Evolutionary conservation across 2,888 invertebrate genomes (phyloP).

Genomic region (Orthonevra nobilis): DNA sequence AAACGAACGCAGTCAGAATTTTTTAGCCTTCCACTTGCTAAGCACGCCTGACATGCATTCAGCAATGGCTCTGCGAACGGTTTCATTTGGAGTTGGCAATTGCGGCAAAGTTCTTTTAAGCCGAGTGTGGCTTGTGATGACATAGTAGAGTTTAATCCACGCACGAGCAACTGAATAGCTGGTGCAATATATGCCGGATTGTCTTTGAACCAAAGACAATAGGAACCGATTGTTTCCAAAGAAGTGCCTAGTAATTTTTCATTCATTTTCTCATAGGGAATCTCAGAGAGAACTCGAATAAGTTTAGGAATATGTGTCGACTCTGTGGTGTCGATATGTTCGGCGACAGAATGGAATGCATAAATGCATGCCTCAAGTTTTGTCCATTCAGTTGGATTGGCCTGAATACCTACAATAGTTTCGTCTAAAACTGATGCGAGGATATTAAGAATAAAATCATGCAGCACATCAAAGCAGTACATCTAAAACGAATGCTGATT

Average conservation of each 20-base stretch:
- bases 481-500: constrained; percentile 81
- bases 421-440: constrained; percentile 85
- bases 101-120: constrained; percentile 91
- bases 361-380: constrained; percentile 85
- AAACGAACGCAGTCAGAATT: constrained; percentile 86
- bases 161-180: constrained; percentile 85
- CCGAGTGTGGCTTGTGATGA: constrained; percentile 92
- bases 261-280: constrained; percentile 84
- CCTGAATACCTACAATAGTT: constrained; percentile 80
- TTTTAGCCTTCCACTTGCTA: constrained; percentile 83
- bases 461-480: constrained; percentile 92
- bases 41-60: constrained; percentile 84
- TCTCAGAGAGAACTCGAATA: constrained; percentile 83
- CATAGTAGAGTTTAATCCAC: constrained; percentile 85
- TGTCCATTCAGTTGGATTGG: constrained; percentile 81
- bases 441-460: constrained; percentile 86
- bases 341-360: constrained; percentile 84
- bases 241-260: constrained; percentile 86
- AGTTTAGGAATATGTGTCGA: constrained; percentile 82
- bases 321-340: constrained; percentile 83
- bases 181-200: constrained; percentile 85
- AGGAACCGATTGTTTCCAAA: constrained; percentile 89
- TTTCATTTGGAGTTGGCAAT: constrained; percentile 88
- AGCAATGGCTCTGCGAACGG: constrained; percentile 89
- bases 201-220: constrained; percentile 91